Evolutionary conservation across 1,140 invertebrate species (phyloP).

Genomic region (Drosophila navojoa): DNA sequence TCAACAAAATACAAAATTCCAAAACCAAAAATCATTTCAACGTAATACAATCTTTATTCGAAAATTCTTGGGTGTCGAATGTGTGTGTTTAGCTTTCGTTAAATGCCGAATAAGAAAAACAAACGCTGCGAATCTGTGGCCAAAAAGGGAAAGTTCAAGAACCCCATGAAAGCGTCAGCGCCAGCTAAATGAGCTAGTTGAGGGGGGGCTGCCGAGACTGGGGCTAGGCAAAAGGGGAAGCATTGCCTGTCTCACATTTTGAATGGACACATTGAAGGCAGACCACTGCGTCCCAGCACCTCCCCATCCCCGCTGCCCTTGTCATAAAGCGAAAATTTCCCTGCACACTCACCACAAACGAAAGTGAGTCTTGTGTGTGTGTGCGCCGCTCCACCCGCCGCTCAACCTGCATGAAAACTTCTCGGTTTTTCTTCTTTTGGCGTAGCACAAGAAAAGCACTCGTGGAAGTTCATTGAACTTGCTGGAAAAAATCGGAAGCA

Average conservation of each 20-base stretch:
- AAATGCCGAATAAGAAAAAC: conserved; percentile 42
- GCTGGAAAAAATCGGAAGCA: conserved; percentile 50
- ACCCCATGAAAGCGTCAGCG: conserved; percentile 69
- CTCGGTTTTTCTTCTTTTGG: conserved; percentile 13
- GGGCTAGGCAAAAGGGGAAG: background rate
- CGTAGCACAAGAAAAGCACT: conserved; percentile 26
- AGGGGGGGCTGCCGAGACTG: background rate
- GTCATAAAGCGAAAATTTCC: conserved; percentile 28
- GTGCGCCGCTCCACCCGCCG: background rate
- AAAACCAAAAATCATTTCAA: background rate
- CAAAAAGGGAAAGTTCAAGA: conserved; percentile 63
- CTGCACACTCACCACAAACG: conserved; percentile 48
- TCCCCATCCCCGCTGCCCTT: background rate
- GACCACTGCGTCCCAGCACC: background rate
- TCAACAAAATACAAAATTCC: conserved; percentile 11
- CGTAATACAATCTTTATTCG: conserved; percentile 44
- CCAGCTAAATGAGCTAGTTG: conserved; percentile 36
- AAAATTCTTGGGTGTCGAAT: conserved; percentile 25
- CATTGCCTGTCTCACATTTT: conserved; percentile 64
- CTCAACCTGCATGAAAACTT: conserved; percentile 29
- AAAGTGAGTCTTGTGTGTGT: conserved; percentile 54
- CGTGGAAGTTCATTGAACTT: conserved; percentile 60
- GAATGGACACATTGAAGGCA: conserved; percentile 23
- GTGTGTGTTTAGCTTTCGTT: background rate
- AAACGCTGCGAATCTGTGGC: conserved; percentile 42